Evolutionary conservation across 37 sponge, comb jelly and placozoan species (phyloP).

Genomic region (Diacarnus erythraeanus): DNA sequence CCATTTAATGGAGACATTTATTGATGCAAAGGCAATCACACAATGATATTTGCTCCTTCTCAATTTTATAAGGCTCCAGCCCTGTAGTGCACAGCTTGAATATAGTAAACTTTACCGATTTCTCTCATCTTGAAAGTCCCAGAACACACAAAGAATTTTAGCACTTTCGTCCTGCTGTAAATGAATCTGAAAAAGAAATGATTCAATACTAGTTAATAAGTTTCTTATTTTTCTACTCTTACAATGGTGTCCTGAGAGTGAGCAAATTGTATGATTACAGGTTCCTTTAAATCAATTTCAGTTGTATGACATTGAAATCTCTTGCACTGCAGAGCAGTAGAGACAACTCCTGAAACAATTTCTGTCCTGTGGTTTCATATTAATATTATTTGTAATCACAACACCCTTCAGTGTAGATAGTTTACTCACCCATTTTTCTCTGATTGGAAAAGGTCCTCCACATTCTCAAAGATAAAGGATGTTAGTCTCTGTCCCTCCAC

Average conservation of each 20-base stretch:
- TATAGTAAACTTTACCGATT: no score
- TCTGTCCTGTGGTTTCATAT: no score
- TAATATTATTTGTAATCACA: no score
- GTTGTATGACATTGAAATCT: background rate
- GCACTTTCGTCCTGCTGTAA: no score
- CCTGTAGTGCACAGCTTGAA: no score
- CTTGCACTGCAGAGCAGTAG: background rate
- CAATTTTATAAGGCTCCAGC: no score
- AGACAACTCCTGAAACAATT: background rate
- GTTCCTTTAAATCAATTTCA: background rate
- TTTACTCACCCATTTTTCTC: background rate
- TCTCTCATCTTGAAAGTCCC: background rate
- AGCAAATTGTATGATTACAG: background rate
- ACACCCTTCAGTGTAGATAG: background rate
- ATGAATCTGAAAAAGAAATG: no score
- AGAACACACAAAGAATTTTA: conserved; percentile 2
- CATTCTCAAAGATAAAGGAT: background rate
- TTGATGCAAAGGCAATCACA: background rate
- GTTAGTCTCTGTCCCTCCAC: background rate
- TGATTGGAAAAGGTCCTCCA: background rate
- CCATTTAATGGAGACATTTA: background rate
- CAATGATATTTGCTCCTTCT: no score
- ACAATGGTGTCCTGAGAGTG: background rate
- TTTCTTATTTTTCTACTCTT: background rate
- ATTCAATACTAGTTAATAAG: no score